A percentile compares a stretch with the other conserved stretches of the same genome.
phyloP scores from a whole-genome alignment of 2,888 invertebrate genomes.

The Asteroscopus sphinx region DNA sequence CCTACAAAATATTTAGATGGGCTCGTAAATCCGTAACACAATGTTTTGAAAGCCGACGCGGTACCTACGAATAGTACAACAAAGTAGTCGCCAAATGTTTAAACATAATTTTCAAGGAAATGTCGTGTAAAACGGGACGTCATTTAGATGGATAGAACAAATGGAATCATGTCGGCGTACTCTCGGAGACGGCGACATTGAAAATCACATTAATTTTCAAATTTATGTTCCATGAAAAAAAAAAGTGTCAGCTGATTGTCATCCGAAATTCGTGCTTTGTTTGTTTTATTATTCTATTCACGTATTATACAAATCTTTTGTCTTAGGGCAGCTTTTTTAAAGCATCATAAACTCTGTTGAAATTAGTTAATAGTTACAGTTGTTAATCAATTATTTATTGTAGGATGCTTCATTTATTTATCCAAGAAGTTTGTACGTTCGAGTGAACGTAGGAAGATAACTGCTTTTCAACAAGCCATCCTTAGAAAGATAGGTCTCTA shows the following conservation, averaged over 20 bases:
- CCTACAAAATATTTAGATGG: constrained; percentile 56
- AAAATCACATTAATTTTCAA: constrained; percentile 46
- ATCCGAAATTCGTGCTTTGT: constrained; percentile 22
- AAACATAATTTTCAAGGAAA: constrained; percentile 69
- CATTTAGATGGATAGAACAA: constrained; percentile 71
- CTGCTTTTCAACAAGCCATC: no score
- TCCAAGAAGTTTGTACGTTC: no score
- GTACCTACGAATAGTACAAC: constrained; percentile 57
- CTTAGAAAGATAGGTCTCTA: constrained; percentile 2
- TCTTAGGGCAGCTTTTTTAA: constrained; percentile 9
- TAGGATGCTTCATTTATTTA: no score
- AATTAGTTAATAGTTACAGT: no score
- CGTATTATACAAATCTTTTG: constrained; percentile 18
- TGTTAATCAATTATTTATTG: constrained; percentile 29
- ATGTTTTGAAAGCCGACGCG: constrained; percentile 57
- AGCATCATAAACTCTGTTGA: constrained; percentile 20
- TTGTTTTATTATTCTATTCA: constrained; percentile 30
- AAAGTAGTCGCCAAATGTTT: constrained; percentile 62
- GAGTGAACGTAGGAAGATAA: no score
- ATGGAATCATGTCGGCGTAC: constrained; percentile 67
- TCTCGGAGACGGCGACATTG: constrained; percentile 36
- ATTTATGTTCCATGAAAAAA: constrained; percentile 45
- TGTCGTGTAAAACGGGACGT: constrained; percentile 54
- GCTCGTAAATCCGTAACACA: constrained; percentile 63
- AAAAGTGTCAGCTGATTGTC: constrained; percentile 36